These are phyloP conservation scores for Helleia helle DNA, from an alignment of 2,888 invertebrate genomes.

Conservation along the genomic window DNA sequence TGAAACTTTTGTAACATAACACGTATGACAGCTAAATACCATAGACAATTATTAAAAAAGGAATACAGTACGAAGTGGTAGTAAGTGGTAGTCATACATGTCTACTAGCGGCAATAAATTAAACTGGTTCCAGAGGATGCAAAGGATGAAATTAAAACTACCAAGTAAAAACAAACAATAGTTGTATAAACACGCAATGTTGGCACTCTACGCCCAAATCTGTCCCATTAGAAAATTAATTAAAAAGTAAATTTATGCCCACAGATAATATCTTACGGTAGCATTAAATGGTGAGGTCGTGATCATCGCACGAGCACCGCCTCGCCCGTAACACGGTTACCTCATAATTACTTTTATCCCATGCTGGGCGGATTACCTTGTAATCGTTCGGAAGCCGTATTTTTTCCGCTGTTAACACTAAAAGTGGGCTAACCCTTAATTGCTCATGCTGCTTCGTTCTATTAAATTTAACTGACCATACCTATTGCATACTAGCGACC, in stretches of 20 bases:
- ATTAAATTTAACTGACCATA: too few relatives aligned
- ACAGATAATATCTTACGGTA: conserved; percentile 6
- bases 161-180: conserved; percentile 1
- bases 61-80: too few relatives aligned
- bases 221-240: conserved; percentile 4
- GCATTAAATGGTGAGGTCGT: conserved; percentile 15
- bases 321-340: conserved; percentile 18
- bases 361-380: conserved; percentile 12
- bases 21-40: too few relatives aligned
- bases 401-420: not conserved
- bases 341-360: conserved; percentile 17
- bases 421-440: not conserved
- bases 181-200: not conserved
- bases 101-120: conserved; percentile 1
- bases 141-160: conserved; percentile 1
- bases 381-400: conserved; percentile 6
- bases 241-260: not conserved
- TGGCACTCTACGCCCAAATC: not conserved
- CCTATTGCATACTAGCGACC: too few relatives aligned
- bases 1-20: too few relatives aligned
- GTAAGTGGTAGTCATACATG: conserved; percentile 1
- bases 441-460: too few relatives aligned
- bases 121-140: conserved; percentile 7
- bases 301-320: conserved; percentile 20
- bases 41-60: too few relatives aligned